Evolutionary conservation across 2,113 vertebrate species (phyloP).

Genomic region (Caloenas nicobarica): DNA sequence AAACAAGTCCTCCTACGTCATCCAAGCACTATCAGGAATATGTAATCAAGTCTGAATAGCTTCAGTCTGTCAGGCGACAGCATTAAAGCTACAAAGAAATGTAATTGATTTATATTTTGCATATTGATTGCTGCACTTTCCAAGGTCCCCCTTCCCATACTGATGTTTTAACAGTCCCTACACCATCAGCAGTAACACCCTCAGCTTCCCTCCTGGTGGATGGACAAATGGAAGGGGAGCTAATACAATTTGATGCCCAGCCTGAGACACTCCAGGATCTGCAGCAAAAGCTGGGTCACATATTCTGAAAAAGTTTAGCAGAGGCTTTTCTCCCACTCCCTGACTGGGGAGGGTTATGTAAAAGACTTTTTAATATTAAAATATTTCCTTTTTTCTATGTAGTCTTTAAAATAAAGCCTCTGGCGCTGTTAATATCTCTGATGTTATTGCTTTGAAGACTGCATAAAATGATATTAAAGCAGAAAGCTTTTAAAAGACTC

Average conservation of each 20-base stretch:
- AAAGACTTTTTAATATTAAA: slow-evolving; percentile 61
- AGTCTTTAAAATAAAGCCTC: slow-evolving; percentile 57
- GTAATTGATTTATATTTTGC: not conserved
- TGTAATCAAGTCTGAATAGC: slow-evolving; percentile 1
- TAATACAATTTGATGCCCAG: not conserved
- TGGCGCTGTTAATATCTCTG: slow-evolving; percentile 51
- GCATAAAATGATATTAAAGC: slow-evolving; percentile 47
- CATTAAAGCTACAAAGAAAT: slow-evolving; percentile 12
- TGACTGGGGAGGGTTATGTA: not conserved
- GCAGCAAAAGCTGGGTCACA: not conserved
- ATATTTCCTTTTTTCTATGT: slow-evolving; percentile 56
- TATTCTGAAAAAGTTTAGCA: slow-evolving; percentile 10
- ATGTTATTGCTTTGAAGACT: slow-evolving; percentile 53
- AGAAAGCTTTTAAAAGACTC: slow-evolving; percentile 31
- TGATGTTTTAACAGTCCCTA: not conserved
- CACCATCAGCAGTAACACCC: not conserved
- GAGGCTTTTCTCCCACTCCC: not conserved
- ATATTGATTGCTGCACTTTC: slow-evolving; percentile 30
- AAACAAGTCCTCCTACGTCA: not conserved
- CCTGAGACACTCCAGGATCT: not conserved
- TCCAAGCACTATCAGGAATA: not conserved
- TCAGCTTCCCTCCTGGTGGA: not conserved
- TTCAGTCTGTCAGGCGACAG: not conserved
- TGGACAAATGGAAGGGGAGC: not conserved
- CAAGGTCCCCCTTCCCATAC: not conserved